Base-by-base conservation (phyloP, 2,797 vertebrate genomes). In the Oreochromis mossambicus region DNA sequence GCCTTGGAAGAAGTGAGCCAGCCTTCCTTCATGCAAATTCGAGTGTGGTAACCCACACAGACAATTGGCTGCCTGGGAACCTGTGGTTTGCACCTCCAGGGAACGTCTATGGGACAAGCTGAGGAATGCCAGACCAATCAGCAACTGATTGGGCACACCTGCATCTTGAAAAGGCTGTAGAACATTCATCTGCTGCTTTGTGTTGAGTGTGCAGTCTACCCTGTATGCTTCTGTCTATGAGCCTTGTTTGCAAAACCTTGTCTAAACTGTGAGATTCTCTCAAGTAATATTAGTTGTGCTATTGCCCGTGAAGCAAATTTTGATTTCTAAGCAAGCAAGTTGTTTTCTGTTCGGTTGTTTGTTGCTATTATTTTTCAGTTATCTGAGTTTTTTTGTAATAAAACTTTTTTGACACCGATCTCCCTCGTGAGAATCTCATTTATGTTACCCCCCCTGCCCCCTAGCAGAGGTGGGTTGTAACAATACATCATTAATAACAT, bases 271-370 rank as follows among this genome's bases (percentile, higher is more conserved):
- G 26, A 56, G 26, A 56, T 29, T 29, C 14, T 29, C 54, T 56
- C 54, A 29, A 56, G 54, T 29, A 0, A 29, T 5, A 55, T 55
- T 15, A 1, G 24, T 29, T 56, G 13, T 1, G 54, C 0, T 55
- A 5, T 29, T 0, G 13, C 0, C 54, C 0, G 1, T 0, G 55
- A 56, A 29, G 55, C 14, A 15, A 29, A 56, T 56, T 56, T 56
- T 15, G 54, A 29, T 56, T 56, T 56, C 54, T 56, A 56, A 56
- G 24, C 24, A 26, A 55, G 52, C 52, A 8, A 29, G 54, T 56
- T 56, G 54, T 15, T 56, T 56, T 5, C 7, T 56, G 8, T 56
- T 56, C 26, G 54, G 54, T 56, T 15, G 24, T 29, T 56, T 56
- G 54, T 56, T 5, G 24, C 24, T 56, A 0, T 56, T 29, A 56